Evolutionary conservation across 2,113 vertebrate genomes (phyloP), one percentile per base, ranked within the genome.

Genomic region (Limnothrissa miodon): DNA sequence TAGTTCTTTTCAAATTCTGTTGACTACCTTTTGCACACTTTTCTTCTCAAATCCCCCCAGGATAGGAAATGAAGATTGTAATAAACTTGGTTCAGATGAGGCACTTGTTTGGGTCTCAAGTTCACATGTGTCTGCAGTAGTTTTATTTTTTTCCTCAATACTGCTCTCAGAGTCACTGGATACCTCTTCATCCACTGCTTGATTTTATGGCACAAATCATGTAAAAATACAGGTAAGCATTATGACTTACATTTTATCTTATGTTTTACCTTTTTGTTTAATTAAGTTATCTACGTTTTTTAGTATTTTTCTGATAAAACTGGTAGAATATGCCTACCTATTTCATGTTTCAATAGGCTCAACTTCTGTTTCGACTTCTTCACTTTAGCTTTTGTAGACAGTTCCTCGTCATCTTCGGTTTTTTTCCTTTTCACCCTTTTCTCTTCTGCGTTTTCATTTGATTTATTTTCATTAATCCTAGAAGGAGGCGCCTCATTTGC

Each of bases 31-130:
- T 1, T 90, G 88, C 1, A 90, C 81, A 1, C 86, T 86, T 84
- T 92, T 96, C 81, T 48, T 91, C 0, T 93, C 83, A 0, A 95
- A 96, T 82, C 93, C 95, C 23, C 96, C 96, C 0, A 98, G 89
- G 78, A 98, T 78, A 0, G 88, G 83, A 44, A 93, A 87, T 25
- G 86, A 91, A 29, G 92, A 87, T 1, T 88, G 79, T 13, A 85
- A 56, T 23, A 82, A 44, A 3, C 78, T 36, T 39, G 39, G 86
- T 78, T 86, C 45, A 56, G 84, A 44, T 70, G 80, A 36, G 25
- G 17, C 48, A 8, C 70, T 74, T 2, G 48, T 21, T 21, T 87
- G 82, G 46, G 51, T 51, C 4, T 82, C 74, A 15, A 51, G 39
- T 81, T 81, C 74, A 25, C 83, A 79, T 29, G 21, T 23, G 39